Percentiles rank a stretch among this genome's conserved stretches.
Evolutionary conservation across 2,113 vertebrate species (phyloP).

Genomic region (Poicephalus meyeri): DNA sequence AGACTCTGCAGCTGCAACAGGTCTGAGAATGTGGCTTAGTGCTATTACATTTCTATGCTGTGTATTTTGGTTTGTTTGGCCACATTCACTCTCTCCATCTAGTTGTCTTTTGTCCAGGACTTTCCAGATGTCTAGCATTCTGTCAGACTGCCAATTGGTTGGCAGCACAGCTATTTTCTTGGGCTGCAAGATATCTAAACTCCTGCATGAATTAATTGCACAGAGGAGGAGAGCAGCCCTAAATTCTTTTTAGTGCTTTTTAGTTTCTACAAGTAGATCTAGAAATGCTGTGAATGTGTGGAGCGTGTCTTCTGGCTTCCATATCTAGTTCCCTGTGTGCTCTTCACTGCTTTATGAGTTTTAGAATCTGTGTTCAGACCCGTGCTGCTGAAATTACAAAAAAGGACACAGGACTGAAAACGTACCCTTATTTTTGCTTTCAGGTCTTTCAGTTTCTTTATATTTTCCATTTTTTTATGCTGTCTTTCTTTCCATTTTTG

Average conservation of each 20-base stretch:
- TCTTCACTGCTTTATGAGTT: not conserved
- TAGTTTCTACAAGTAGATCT: not conserved
- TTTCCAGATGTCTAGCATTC: not conserved
- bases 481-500: conserved; percentile 79
- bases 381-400: not conserved
- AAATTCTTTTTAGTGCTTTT: not conserved
- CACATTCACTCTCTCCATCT: not conserved
- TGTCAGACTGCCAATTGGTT: not conserved
- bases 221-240: not conserved
- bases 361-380: not conserved
- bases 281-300: not conserved
- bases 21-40: not conserved
- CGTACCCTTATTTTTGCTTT: conserved; percentile 80
- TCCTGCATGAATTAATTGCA: not conserved
- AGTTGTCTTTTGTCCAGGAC: not conserved
- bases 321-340: not conserved
- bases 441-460: conserved; percentile 74
- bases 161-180: not conserved
- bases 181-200: not conserved
- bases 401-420: not conserved
- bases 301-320: not conserved
- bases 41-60: not conserved
- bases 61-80: not conserved
- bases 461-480: conserved; percentile 64
- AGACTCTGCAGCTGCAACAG: not conserved